Evolutionary conservation across 1,140 invertebrate species (phyloP).

Genomic region (Euschistus heros): DNA sequence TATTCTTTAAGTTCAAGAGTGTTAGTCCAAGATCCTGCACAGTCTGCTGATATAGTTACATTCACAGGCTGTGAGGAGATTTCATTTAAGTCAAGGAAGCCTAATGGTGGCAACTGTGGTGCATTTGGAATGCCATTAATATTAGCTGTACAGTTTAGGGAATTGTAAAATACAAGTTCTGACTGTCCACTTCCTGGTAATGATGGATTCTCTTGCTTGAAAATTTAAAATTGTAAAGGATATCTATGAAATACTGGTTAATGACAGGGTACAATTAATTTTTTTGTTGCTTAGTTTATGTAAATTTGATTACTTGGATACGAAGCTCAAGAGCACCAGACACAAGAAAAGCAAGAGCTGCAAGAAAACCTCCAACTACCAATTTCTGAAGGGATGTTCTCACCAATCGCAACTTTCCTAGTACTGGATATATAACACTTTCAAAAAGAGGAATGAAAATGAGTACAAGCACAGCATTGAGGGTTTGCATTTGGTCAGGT

Average conservation of each 20-base stretch:
- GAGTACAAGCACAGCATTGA: slow-evolving; percentile 79
- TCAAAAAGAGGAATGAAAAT: slow-evolving; percentile 82
- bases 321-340: slow-evolving; percentile 73
- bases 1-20: no score
- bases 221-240: no score
- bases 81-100: no score
- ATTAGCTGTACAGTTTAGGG: not conserved
- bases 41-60: no score
- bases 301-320: slow-evolving; percentile 61
- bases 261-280: no score
- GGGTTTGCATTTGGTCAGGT: slow-evolving; percentile 82
- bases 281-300: no score
- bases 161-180: not conserved
- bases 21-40: no score
- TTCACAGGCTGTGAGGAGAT: no score
- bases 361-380: slow-evolving; percentile 69
- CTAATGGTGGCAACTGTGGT: no score
- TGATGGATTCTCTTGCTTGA: slow-evolving; percentile 3
- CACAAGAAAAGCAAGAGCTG: slow-evolving; percentile 69
- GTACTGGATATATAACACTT: slow-evolving; percentile 49
- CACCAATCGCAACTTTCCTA: slow-evolving; percentile 41
- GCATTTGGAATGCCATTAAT: not conserved
- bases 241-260: no score
- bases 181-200: slow-evolving; percentile 6
- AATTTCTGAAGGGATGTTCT: slow-evolving; percentile 64